A percentile compares a stretch with the other conserved stretches of the same genome.
phyloP scores from a whole-genome alignment of 2,113 vertebrate genomes.

The Gymnogyps californianus region DNA sequence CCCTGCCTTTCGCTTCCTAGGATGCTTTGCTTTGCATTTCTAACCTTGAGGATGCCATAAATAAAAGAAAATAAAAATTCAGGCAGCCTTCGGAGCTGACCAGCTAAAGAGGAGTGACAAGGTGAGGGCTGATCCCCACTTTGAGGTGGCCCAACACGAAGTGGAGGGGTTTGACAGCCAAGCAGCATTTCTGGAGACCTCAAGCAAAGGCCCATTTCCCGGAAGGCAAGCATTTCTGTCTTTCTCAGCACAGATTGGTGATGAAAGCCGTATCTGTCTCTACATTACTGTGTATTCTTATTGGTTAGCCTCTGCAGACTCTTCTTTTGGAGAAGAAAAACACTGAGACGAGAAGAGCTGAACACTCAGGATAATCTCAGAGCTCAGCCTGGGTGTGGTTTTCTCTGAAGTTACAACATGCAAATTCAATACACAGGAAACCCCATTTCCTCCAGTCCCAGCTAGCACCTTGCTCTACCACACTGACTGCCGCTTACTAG shows the following conservation, averaged over 20 bases:
- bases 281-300: neutral
- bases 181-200: neutral
- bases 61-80: neutral
- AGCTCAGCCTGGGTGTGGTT: neutral
- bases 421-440: neutral
- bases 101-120: neutral
- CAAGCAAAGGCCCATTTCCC: neutral
- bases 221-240: neutral
- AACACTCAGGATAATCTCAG: neutral
- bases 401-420: neutral
- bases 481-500: fast-evolving
- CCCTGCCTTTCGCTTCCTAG: neutral
- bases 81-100: neutral
- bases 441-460: neutral
- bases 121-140: neutral
- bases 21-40: neutral
- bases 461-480: neutral
- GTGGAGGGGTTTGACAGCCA: neutral
- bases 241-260: neutral
- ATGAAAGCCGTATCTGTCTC: neutral
- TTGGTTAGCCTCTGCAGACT: neutral
- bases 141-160: neutral
- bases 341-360: neutral
- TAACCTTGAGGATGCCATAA: neutral
- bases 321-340: neutral